phyloP scores from a whole-genome alignment of 2,888 invertebrate species.

The Hypsopygia costalis region DNA sequence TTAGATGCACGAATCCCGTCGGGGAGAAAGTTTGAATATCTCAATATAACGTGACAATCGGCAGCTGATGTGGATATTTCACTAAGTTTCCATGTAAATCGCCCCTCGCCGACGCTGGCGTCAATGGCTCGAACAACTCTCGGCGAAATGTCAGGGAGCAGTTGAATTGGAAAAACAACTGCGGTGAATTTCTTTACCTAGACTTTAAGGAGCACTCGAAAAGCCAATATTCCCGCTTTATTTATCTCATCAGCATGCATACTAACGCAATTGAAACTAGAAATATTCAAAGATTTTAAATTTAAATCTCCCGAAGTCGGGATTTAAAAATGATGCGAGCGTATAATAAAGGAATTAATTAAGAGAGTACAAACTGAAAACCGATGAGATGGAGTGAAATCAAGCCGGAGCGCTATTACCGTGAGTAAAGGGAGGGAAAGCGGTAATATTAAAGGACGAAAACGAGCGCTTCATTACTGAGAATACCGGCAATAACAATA shows the following conservation, averaged over 20 bases:
- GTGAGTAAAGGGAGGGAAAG: constrained; percentile 61
- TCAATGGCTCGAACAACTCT: constrained; percentile 41
- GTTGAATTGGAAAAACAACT: constrained; percentile 54
- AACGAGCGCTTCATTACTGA: constrained; percentile 76
- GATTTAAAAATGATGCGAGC: constrained; percentile 29
- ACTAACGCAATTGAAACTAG: constrained; percentile 47
- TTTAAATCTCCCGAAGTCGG: constrained; percentile 36
- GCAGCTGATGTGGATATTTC: constrained; percentile 71
- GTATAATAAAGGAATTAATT: constrained; percentile 58
- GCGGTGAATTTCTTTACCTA: constrained; percentile 50
- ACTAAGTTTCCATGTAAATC: constrained; percentile 71
- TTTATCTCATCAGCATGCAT: constrained; percentile 57
- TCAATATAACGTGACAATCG: constrained; percentile 73
- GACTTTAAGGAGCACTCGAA: constrained; percentile 45
- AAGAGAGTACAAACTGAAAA: constrained; percentile 46
- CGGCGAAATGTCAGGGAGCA: constrained; percentile 48
- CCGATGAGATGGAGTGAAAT: constrained; percentile 59
- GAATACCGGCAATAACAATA: constrained; percentile 77
- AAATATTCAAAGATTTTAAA: constrained; percentile 51
- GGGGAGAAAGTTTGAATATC: constrained; percentile 67
- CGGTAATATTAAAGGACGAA: constrained; percentile 71
- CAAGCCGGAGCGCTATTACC: constrained; percentile 55
- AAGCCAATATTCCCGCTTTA: constrained; percentile 56
- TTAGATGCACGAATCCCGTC: constrained; percentile 58
- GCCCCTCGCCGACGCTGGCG: constrained; percentile 41